These are phyloP conservation scores for Sinonovacula constricta DNA, from an alignment of 1,140 invertebrate species.

Conservation along the genomic window DNA sequence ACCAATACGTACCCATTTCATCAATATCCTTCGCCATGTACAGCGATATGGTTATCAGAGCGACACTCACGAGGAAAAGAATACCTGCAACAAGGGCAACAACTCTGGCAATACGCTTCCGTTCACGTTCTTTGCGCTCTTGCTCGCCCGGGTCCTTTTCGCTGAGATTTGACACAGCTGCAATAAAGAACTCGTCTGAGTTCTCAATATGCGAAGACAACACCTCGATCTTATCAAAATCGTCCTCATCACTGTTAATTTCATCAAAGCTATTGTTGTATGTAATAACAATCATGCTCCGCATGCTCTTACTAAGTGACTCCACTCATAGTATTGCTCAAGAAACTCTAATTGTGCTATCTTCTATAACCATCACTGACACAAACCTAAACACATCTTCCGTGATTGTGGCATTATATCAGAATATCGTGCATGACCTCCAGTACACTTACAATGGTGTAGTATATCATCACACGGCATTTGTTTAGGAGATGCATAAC, in stretches of 20 bases:
- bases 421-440: too few species aligned
- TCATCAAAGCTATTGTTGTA: conserved; percentile 47
- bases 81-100: conserved; percentile 47
- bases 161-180: conserved; percentile 23
- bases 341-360: too few species aligned
- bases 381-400: too few species aligned
- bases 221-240: conserved; percentile 50
- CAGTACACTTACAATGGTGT: too few species aligned
- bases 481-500: too few species aligned
- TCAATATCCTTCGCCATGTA: conserved; percentile 55
- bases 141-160: conserved; percentile 31
- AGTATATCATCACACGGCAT: too few species aligned
- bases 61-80: conserved; percentile 43
- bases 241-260: conserved; percentile 43
- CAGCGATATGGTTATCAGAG: conserved; percentile 44
- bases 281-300: conserved; percentile 39
- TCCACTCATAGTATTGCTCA: neutral
- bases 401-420: too few species aligned
- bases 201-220: conserved; percentile 48
- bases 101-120: conserved; percentile 42
- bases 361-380: too few species aligned
- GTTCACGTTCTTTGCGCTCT: conserved; percentile 29
- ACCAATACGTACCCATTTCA: conserved; percentile 51
- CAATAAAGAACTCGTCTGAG: conserved; percentile 42
- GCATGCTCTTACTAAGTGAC: neutral